Evolutionary conservation across 2,113 vertebrate genomes (phyloP).

Genomic region (Perognathus longimembris): DNA sequence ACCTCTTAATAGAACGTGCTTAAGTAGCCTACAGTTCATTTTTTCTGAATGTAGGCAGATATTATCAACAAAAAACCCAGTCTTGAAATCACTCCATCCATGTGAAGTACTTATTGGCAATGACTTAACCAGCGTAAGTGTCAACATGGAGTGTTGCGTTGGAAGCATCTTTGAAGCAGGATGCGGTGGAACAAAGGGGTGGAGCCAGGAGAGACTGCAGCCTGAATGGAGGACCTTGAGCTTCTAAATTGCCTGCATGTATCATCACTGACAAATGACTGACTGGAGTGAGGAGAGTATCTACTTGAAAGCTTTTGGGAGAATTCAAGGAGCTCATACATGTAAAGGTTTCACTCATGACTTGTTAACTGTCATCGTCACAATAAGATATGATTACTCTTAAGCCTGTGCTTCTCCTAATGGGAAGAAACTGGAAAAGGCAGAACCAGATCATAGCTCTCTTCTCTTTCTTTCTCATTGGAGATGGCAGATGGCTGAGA

Average conservation of each 20-base stretch:
- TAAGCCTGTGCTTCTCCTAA: not conserved
- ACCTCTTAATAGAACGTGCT: not conserved
- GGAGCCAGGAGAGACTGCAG: accelerated
- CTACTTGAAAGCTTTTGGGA: not conserved
- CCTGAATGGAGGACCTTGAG: not conserved
- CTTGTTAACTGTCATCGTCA: not conserved
- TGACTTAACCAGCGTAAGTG: not conserved
- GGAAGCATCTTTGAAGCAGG: not conserved
- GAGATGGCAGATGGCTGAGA: not conserved
- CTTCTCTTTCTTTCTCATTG: not conserved
- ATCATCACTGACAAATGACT: not conserved
- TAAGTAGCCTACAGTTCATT: not conserved
- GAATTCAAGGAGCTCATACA: not conserved
- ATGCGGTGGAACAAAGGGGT: not conserved
- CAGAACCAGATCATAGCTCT: not conserved
- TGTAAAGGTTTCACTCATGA: not conserved
- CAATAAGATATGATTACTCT: not conserved
- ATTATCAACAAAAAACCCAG: not conserved
- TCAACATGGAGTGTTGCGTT: not conserved
- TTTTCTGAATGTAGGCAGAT: not conserved
- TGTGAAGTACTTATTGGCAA: not conserved
- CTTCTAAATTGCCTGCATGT: not conserved
- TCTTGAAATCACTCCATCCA: not conserved
- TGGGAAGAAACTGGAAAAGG: not conserved
- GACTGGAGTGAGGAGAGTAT: not conserved